Percentiles rank a stretch among this genome's conserved stretches.
phyloP scores from a whole-genome alignment of 2,888 invertebrate species.

The Idaea dimidiata region DNA sequence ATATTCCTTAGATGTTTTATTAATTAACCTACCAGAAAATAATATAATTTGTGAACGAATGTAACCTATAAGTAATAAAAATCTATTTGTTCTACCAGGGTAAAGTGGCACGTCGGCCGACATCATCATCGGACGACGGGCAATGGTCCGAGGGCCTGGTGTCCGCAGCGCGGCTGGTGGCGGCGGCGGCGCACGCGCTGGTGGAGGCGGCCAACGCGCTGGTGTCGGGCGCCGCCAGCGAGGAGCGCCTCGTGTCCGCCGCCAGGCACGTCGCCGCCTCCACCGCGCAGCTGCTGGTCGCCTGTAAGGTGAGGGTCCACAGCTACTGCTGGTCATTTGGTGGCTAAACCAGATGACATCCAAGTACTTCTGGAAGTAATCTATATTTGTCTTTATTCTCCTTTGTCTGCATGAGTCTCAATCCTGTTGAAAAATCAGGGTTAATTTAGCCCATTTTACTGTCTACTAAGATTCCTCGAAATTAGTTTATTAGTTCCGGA shows the following conservation, averaged over 20 bases:
- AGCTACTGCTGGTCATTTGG: not conserved
- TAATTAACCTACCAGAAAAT: no score
- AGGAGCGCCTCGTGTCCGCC: conserved; percentile 97
- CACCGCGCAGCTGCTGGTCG: conserved; percentile 97
- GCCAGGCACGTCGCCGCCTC: conserved; percentile 98
- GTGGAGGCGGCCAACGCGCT: conserved; percentile 99
- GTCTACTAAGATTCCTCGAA: no score
- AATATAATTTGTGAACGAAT: no score
- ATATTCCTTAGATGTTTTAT: no score
- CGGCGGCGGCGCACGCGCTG: conserved; percentile 97
- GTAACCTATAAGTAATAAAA: no score
- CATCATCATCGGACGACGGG: conserved; percentile 95
- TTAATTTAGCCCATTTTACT: no score
- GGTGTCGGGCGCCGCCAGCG: conserved; percentile 93
- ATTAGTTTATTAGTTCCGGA: no score
- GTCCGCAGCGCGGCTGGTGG: conserved; percentile 96
- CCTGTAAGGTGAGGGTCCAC: conserved; percentile 88
- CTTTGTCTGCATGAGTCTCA: no score
- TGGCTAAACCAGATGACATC: no score
- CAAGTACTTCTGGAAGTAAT: no score
- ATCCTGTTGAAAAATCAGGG: no score
- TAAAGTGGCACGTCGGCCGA: conserved; percentile 90
- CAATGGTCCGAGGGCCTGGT: conserved; percentile 99
- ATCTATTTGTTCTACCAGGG: conserved; percentile 73
- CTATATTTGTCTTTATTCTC: no score